Conservation (phyloP, 1,140 invertebrate genomes). For the Penaeus vannamei region DNA sequence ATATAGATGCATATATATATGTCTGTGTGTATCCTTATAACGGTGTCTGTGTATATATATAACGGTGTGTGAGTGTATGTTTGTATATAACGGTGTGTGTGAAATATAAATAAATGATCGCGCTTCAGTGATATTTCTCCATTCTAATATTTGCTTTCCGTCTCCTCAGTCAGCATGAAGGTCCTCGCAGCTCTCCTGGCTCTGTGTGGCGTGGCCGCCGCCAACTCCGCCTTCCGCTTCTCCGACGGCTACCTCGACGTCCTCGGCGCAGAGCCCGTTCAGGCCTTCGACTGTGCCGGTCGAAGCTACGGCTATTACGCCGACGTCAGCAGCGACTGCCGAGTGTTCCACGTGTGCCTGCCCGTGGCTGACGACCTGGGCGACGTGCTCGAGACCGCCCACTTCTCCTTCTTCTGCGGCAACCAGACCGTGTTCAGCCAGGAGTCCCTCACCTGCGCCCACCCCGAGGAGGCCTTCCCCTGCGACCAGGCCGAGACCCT, state of each 20-base stretch:
- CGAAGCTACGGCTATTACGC: constrained; percentile 54
- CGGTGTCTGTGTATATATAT: too few species aligned
- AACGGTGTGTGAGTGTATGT: too few species aligned
- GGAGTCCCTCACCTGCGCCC: constrained; percentile 48
- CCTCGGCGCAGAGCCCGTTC: constrained; percentile 29
- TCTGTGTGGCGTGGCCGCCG: constrained; percentile 34
- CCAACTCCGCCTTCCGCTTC: constrained; percentile 43
- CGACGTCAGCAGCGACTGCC: constrained; percentile 51
- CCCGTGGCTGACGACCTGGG: constrained; percentile 37
- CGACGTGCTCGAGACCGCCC: constrained; percentile 10
- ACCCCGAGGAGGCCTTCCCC: constrained; percentile 26
- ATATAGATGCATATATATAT: too few species aligned
- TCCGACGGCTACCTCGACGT: constrained; percentile 33
- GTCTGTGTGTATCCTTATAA: too few species aligned
- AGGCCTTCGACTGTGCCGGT: constrained; percentile 17
- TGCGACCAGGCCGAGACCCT: constrained; percentile 36
- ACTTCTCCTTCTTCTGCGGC: constrained; percentile 48
- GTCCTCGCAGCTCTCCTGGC: constrained; percentile 32
- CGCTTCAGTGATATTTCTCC: too few species aligned
- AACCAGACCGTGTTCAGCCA: constrained; percentile 62
- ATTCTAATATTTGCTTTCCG: too few species aligned
- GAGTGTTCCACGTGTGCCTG: constrained; percentile 52
- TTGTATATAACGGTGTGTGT: too few species aligned
- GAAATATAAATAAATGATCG: too few species aligned
- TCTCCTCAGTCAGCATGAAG: constrained; percentile 5